Base-by-base conservation (phyloP, 2,888 invertebrate genomes). In the Apotomis capreana region DNA sequence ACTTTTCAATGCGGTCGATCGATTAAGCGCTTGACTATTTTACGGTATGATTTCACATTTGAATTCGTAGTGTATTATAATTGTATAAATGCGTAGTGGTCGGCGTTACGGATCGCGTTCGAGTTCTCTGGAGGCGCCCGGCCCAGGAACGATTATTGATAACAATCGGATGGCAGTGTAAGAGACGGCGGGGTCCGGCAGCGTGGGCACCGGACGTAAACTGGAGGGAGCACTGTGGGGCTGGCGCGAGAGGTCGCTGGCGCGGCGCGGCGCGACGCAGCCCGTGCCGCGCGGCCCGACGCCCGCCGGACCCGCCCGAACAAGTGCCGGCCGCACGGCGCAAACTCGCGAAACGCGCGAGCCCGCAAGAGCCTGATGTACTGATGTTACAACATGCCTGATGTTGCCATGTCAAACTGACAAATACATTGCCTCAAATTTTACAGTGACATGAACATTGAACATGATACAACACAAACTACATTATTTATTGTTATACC, bases 1-100 rank as follows among this genome's bases (percentile, higher is more conserved):
- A 86, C 83, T 89, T 89, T 89, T 90, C 87, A 89, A 90, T 91
- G 91, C 89, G 89, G 90, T 85, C 90, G 90, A 92, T 92, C 92
- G 92, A 92, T 92, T 84, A 81, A 84, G 84, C 84, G 85, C 87
- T 87, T 81, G 85, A 86, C 88, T 87, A 83, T 81, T 88, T 85
- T 87, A 85, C 82, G 79, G 80, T 81, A 81, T 81, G 81, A 82
- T 81, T 79, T 79, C 81, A 83, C 86, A 85, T 85, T 81, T 80
- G 83, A 81, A 81, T 77, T 78, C 78, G 77, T 52, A 70, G 76
- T 76, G 79, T 80, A 76, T 81, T 79, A 46, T 55, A 74, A 75
- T 74, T 76, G 77, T 78, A 76, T 75, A 76, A 78, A 80, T 81
- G 81, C 80, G 80, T 79, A 65, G 77, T 73, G 69, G 74, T 74